phyloP scores from a whole-genome alignment of 2,888 invertebrate species.

The Nephrotoma flavescens region DNA sequence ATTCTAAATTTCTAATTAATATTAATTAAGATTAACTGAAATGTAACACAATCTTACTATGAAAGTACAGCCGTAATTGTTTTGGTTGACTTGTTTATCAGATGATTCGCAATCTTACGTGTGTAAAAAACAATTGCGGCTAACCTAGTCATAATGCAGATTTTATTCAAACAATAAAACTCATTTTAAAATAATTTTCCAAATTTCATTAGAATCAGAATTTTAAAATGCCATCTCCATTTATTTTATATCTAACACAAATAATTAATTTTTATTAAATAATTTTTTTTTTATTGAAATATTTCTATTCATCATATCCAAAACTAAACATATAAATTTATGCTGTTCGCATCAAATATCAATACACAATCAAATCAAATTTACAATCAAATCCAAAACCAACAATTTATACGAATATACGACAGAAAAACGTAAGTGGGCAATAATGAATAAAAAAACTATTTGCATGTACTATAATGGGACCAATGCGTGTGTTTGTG shows the following conservation, averaged over 20 bases:
- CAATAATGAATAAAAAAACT: neutral
- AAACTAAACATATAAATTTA: neutral
- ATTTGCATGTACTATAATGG: neutral
- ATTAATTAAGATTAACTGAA: constrained; percentile 5
- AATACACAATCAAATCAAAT: neutral
- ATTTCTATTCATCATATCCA: neutral
- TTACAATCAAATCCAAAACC: neutral
- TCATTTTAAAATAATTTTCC: neutral
- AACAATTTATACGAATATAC: neutral
- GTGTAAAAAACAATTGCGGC: neutral
- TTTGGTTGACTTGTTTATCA: neutral
- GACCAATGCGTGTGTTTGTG: neutral
- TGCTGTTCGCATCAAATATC: neutral
- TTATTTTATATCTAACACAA: neutral
- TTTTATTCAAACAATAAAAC: neutral
- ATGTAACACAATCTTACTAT: constrained; percentile 8
- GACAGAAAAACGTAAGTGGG: constrained; percentile 7
- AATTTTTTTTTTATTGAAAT: neutral
- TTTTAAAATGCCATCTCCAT: neutral
- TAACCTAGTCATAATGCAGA: neutral
- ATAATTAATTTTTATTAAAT: neutral
- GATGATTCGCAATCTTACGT: no score
- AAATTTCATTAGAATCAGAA: neutral
- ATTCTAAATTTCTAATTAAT: neutral
- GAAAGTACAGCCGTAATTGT: neutral